Evolutionary conservation across 2,888 invertebrate species (phyloP).

Genomic region (Eurytoma adleriae): DNA sequence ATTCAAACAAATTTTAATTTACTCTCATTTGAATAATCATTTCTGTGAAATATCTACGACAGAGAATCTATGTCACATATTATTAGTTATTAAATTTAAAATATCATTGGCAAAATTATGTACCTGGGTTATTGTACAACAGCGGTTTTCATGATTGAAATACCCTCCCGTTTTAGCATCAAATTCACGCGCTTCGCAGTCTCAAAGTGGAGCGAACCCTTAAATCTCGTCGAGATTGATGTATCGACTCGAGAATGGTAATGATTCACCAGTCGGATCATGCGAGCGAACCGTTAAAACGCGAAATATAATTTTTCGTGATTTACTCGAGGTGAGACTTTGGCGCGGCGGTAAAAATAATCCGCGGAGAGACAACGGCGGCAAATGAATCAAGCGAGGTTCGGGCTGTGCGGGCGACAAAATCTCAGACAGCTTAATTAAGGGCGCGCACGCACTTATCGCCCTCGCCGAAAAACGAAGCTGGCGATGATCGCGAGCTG

Average conservation of each 20-base stretch:
- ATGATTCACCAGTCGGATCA: background rate
- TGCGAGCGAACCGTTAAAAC: slow-evolving; percentile 23
- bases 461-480: slow-evolving; percentile 6
- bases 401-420: slow-evolving; percentile 16
- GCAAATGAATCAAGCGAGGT: slow-evolving; percentile 44
- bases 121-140: too few relatives aligned
- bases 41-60: too few relatives aligned
- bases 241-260: slow-evolving; percentile 2
- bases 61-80: too few relatives aligned
- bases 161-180: background rate
- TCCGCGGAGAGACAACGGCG: slow-evolving; percentile 23
- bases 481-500: background rate
- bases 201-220: slow-evolving; percentile 5
- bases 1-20: too few relatives aligned
- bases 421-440: slow-evolving; percentile 51
- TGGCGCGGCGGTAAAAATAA: slow-evolving; percentile 34
- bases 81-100: too few relatives aligned
- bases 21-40: too few relatives aligned
- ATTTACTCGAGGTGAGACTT: slow-evolving; percentile 6
- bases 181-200: background rate
- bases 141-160: too few relatives aligned
- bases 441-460: slow-evolving; percentile 31
- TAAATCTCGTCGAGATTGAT: slow-evolving; percentile 27
- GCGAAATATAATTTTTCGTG: slow-evolving; percentile 35
- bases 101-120: too few relatives aligned